Base-by-base conservation (phyloP, 2,888 invertebrate genomes). In the Drosophila recens region DNA sequence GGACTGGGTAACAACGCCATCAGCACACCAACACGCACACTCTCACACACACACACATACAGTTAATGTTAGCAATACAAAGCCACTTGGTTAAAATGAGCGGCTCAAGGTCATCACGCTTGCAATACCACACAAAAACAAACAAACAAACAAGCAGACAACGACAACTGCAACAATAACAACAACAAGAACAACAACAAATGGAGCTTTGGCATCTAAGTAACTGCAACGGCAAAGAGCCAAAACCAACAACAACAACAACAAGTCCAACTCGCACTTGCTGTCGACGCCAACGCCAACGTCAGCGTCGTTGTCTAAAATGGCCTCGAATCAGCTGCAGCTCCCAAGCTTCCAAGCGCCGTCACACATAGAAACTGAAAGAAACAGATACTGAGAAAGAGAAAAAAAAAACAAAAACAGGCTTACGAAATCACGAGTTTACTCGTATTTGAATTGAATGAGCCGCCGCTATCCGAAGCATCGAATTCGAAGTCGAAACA, bases 51-150 rank as follows among this genome's bases (percentile, higher is more conserved):
- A 70, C 52, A 57, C 10, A 59, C 27, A 75, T 59, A 62, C 67
- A 65, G 5, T 27, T 75, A 70, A 49, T 40, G 20, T 42, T 43
- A 67, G 69, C 62, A 70, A 61, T 69, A 80, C 79, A 72, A 66
- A 86, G 75, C 72, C 80, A 80, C 76, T 87, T 84, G 76, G 89
- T 75, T 86, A 68, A 86, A 86, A 86, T 87, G 86, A 84, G 84
- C 86, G 82, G 89, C 87, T 87, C 87, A 87, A 87, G 87, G 87
- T 87, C 87, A 87, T 87, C 87, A 89, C 85, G 87, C 87, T 81
- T 83, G 83, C 83, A 82, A 81, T 82, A 88, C 75, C 80, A 87
- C 77, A 86, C 49, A 75, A 68, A 71, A 72, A 33, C 67, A 75
- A 58, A 69, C 57, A 68, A 70, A 66, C 74, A 70, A 65, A 73